phyloP scores from a whole-genome alignment of 2,113 vertebrate genomes.

The Galbula dea region DNA sequence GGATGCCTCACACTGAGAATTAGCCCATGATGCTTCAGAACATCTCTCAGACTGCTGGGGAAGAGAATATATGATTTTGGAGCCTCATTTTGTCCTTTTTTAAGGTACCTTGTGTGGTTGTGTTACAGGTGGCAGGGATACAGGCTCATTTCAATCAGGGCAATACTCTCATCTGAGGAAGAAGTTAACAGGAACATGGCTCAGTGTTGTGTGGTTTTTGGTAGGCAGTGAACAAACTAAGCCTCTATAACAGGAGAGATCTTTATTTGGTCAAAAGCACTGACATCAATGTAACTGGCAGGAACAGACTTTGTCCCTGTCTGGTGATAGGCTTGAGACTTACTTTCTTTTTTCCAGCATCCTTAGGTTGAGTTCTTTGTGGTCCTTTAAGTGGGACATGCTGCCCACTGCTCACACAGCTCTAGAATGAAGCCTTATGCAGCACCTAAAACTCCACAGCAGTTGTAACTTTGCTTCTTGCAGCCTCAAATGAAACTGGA shows the following conservation, averaged over 20 bases:
- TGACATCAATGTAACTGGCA: background rate
- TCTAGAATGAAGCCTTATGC: background rate
- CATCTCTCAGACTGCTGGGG: background rate
- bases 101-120: background rate
- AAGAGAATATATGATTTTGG: background rate
- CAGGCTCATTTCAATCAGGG: background rate
- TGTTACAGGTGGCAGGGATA: background rate
- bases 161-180: background rate
- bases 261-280: rapidly evolving
- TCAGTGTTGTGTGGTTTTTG: background rate
- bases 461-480: background rate
- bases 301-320: background rate
- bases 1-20: background rate
- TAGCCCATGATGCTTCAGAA: background rate
- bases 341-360: background rate
- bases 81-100: background rate
- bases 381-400: background rate
- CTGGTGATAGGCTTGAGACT: background rate
- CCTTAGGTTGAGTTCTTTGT: background rate
- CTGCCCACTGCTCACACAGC: background rate
- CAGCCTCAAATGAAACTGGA: background rate
- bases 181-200: background rate
- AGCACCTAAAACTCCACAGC: background rate
- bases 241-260: background rate
- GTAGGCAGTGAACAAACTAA: background rate